These are phyloP conservation scores for Holothuria glaberrima DNA, from an alignment of 35 echinoderm and acorn worm species.

Conservation along the genomic window DNA sequence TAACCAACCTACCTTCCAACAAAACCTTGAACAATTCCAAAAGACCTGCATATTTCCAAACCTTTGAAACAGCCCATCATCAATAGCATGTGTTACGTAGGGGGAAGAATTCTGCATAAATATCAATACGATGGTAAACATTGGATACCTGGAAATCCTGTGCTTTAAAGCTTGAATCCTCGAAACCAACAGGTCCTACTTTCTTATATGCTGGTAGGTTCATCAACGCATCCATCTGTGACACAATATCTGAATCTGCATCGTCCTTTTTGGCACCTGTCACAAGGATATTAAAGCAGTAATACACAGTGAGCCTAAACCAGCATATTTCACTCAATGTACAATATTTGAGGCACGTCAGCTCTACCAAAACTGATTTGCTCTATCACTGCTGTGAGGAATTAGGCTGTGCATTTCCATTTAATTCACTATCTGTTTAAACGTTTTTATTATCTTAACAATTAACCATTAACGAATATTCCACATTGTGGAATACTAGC, in stretches of 20 bases:
- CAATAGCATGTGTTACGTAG: too few species aligned
- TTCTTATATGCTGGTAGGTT: slow-evolving; percentile 75
- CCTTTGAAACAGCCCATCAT: too few species aligned
- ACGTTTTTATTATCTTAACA: too few species aligned
- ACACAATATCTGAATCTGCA: slow-evolving; percentile 18
- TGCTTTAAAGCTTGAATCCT: slow-evolving; percentile 53
- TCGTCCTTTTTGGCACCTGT: slow-evolving; percentile 49
- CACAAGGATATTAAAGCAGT: neutral
- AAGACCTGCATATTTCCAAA: neutral
- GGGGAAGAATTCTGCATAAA: too few species aligned
- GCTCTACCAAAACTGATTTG: neutral
- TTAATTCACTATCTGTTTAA: too few species aligned
- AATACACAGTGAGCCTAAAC: neutral
- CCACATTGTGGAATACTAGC: neutral
- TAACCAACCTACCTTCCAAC: too few species aligned
- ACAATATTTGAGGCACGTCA: neutral
- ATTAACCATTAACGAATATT: neutral
- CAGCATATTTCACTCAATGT: neutral
- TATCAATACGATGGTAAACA: neutral
- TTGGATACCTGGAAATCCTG: slow-evolving; percentile 85
- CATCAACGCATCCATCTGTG: slow-evolving; percentile 43
- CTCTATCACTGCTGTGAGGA: too few species aligned
- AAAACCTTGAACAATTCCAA: too few species aligned
- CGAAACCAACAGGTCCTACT: slow-evolving; percentile 59
- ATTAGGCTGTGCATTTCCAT: neutral